Evolutionary conservation across 2,113 vertebrate genomes (phyloP).

Genomic region (Larimichthys crocea): DNA sequence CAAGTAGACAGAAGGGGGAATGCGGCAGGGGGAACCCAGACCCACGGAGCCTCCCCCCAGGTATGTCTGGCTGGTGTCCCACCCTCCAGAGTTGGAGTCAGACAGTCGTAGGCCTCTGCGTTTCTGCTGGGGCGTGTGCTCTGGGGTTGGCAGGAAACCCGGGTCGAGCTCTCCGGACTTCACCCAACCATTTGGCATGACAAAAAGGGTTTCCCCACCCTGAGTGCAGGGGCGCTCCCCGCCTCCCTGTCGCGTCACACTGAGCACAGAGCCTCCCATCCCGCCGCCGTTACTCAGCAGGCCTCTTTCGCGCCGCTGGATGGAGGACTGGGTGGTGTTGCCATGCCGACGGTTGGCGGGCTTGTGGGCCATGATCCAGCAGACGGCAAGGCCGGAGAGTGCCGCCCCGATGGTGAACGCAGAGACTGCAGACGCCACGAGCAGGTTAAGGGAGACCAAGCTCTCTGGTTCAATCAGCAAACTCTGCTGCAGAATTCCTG

Average conservation of each 20-base stretch:
- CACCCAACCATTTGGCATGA: slow-evolving; percentile 96
- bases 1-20: slow-evolving; percentile 83
- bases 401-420: slow-evolving; percentile 96
- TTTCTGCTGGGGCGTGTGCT: slow-evolving; percentile 97
- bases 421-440: slow-evolving; percentile 94
- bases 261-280: slow-evolving; percentile 91
- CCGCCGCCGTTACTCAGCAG: slow-evolving; percentile 88
- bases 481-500: slow-evolving; percentile 93
- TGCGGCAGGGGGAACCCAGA: slow-evolving; percentile 80
- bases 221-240: slow-evolving; percentile 81
- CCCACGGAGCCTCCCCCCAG: slow-evolving; percentile 81
- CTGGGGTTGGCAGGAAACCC: slow-evolving; percentile 93
- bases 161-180: slow-evolving; percentile 91
- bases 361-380: slow-evolving; percentile 95
- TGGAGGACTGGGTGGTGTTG: slow-evolving; percentile 76
- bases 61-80: slow-evolving; percentile 94
- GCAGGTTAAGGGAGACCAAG: slow-evolving; percentile 95
- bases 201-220: slow-evolving; percentile 86
- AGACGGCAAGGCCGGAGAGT: slow-evolving; percentile 95
- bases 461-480: slow-evolving; percentile 93
- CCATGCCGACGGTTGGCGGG: slow-evolving; percentile 85
- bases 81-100: slow-evolving; percentile 86
- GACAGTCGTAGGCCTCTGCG: slow-evolving; percentile 86
- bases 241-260: slow-evolving; percentile 89
- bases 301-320: slow-evolving; percentile 90